These are phyloP conservation scores for Perca flavescens DNA, from an alignment of 2,113 vertebrate genomes.

Conservation along the genomic window DNA sequence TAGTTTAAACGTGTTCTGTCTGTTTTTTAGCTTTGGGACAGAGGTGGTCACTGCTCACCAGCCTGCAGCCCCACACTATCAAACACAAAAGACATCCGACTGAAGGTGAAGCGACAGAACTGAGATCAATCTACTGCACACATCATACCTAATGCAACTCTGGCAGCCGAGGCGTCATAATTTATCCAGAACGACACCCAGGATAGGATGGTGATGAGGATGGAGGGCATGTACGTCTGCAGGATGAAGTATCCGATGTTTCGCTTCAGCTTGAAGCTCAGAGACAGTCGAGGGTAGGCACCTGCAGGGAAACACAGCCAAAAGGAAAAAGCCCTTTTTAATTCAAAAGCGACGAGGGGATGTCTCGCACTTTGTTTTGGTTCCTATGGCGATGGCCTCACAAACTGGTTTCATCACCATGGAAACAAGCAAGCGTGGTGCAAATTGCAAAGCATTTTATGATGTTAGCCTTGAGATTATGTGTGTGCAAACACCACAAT, in stretches of 20 bases:
- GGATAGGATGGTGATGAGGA: conserved; percentile 97
- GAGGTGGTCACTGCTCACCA: background rate
- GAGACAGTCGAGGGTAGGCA: conserved; percentile 96
- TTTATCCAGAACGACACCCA: conserved; percentile 99
- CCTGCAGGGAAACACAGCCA: conserved; percentile 73
- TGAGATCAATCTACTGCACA: conserved; percentile 20
- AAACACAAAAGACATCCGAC: background rate
- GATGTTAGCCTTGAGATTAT: conserved; percentile 63
- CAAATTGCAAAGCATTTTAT: conserved; percentile 62
- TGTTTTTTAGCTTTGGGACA: background rate
- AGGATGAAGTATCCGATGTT: conserved; percentile 99
- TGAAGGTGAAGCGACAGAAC: conserved; percentile 47
- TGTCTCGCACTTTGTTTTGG: conserved; percentile 54
- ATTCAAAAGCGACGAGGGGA: conserved; percentile 47
- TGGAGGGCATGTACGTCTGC: conserved; percentile 99
- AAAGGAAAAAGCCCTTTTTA: conserved; percentile 50
- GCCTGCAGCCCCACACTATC: background rate
- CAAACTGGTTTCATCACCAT: conserved; percentile 62
- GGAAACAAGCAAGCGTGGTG: conserved; percentile 68
- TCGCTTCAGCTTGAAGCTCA: conserved; percentile 97
- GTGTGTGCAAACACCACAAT: conserved; percentile 23
- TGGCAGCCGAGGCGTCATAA: conserved; percentile 97
- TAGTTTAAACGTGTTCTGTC: background rate
- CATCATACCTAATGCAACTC: conserved; percentile 95
- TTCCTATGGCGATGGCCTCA: conserved; percentile 67